Evolutionary conservation across 1,140 invertebrate species (phyloP), one percentile per base, ranked within the genome.

Genomic region (Aphelenchoides fujianensis): DNA sequence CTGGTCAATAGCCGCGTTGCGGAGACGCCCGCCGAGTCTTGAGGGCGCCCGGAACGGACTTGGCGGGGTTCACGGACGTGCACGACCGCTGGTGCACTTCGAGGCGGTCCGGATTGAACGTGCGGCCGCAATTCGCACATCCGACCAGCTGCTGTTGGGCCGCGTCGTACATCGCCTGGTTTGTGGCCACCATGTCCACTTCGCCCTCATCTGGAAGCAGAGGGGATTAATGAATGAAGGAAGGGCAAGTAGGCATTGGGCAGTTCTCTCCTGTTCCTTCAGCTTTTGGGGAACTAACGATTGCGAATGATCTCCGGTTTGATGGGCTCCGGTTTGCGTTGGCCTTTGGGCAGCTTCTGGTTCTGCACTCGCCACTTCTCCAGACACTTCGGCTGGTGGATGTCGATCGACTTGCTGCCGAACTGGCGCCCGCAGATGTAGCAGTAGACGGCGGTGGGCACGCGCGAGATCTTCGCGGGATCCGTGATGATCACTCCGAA

Each of bases 351-450:
- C 55, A 91, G 82, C 79, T 89, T 88, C 3, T 88, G 85, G 78
- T 91, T 91, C 80, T 91, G 89, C 52, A 85, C 80, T 32, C 89
- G 86, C 90, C 91, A 91, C 81, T 91, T 91, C 79, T 90, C 88
- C 32, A 92, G 78, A 80, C 91, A 92, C 75, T 91, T 89, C 0
- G 90, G 90, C 79, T 91, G 90, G 84, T 92, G 91, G 68, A 91
- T 91, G 19, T 84, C 84, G 66, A 92, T 89, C 37, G 90, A 90
- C 73, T 87, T 88, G 0, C 89, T 88, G 7, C 90, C 91, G 83
- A 91, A 92, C 73, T 90, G 88, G 64, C 90, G 86, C 2, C 90
- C 90, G 78, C 90, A 91, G 59, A 92, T 88, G 77, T 92, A 91
- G 82, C 91, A 92, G 7, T 89, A 87, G 1, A 90, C 86, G 0